Percentiles rank a stretch among this genome's conserved stretches.
Evolutionary conservation across 1,140 invertebrate species (phyloP).

Genomic region (Neuroterus valhalla): DNA sequence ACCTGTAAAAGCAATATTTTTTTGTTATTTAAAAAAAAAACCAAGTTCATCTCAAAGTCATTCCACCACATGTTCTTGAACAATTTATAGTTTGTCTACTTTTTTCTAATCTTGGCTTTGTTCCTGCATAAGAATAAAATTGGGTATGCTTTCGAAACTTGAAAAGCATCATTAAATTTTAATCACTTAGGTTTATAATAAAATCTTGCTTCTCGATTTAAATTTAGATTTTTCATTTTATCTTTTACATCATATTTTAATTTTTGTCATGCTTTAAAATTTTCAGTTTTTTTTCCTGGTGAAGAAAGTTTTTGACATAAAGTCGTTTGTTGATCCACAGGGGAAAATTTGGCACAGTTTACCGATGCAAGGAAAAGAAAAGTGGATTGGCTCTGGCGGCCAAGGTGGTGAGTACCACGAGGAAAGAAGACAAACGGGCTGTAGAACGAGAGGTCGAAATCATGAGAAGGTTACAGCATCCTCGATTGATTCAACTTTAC

Average conservation of each 20-base stretch:
- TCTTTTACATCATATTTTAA: too few species aligned
- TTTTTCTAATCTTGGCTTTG: too few species aligned
- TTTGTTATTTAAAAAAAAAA: too few species aligned
- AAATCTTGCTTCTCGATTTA: background rate
- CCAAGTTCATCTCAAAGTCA: too few species aligned
- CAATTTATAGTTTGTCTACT: too few species aligned
- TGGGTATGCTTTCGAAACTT: background rate
- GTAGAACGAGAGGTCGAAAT: slow-evolving; percentile 97
- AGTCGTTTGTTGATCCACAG: slow-evolving; percentile 76
- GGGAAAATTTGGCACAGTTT: slow-evolving; percentile 98
- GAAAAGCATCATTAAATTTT: background rate
- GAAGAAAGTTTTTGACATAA: background rate
- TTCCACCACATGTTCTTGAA: too few species aligned
- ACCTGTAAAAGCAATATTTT: too few species aligned
- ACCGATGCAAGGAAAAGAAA: slow-evolving; percentile 90
- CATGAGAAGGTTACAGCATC: slow-evolving; percentile 95
- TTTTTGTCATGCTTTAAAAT: too few species aligned
- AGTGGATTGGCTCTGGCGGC: slow-evolving; percentile 90
- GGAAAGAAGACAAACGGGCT: slow-evolving; percentile 90
- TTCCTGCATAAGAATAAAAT: too few species aligned
- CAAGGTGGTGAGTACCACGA: slow-evolving; percentile 91
- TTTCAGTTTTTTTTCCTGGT: background rate
- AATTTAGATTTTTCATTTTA: background rate
- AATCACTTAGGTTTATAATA: background rate
- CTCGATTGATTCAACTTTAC: slow-evolving; percentile 95